These are phyloP conservation scores for Erebia palarica DNA, from an alignment of 2,888 invertebrate species.

Conservation along the genomic window DNA sequence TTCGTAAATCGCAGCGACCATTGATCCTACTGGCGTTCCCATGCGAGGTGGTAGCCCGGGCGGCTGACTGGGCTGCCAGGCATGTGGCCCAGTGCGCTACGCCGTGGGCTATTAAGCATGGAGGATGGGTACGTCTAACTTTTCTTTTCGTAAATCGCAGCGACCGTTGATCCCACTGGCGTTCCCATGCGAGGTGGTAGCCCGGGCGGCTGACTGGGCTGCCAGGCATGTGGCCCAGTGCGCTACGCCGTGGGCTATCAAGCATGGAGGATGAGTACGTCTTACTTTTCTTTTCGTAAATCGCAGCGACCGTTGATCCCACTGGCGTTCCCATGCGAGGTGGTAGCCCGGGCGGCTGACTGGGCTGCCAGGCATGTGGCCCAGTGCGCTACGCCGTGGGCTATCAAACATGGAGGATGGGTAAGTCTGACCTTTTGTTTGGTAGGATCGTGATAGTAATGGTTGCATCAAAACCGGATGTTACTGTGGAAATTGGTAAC, in stretches of 20 bases:
- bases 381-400: constrained; percentile 81
- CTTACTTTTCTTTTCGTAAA: no score
- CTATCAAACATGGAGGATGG: constrained; percentile 83
- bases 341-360: constrained; percentile 64
- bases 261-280: constrained; percentile 83
- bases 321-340: constrained; percentile 79
- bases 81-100: constrained; percentile 81
- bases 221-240: constrained; percentile 79
- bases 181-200: constrained; percentile 69
- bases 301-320: constrained; percentile 71
- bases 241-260: constrained; percentile 81
- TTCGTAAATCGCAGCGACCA: constrained; percentile 56
- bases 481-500: constrained; percentile 81
- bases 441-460: constrained; percentile 63
- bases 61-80: constrained; percentile 80
- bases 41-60: constrained; percentile 79
- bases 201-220: constrained; percentile 80
- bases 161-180: constrained; percentile 80
- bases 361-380: constrained; percentile 82
- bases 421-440: constrained; percentile 53
- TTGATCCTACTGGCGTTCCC: constrained; percentile 81
- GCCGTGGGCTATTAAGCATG: constrained; percentile 81
- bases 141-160: no score
- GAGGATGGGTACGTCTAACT: constrained; percentile 79
- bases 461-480: constrained; percentile 57